Evolutionary conservation across 2,113 vertebrate genomes (phyloP).

Genomic region (Campylomormyrus numenius): DNA sequence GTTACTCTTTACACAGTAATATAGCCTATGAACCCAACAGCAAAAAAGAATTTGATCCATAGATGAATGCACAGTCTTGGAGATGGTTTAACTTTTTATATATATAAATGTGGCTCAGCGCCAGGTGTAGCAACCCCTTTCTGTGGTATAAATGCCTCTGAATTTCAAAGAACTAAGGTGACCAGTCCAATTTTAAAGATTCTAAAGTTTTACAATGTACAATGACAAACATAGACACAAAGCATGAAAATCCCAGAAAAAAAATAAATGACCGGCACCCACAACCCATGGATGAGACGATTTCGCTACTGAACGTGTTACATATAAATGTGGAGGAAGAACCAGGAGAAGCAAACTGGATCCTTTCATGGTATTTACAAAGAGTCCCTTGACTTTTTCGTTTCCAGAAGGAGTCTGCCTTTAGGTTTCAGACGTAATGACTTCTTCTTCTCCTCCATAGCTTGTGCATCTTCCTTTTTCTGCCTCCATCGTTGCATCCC

Average conservation of each 20-base stretch:
- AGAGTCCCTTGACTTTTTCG: constrained; percentile 30
- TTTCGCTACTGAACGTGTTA: background rate
- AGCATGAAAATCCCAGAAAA: background rate
- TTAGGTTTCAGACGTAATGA: constrained; percentile 69
- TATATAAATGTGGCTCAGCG: background rate
- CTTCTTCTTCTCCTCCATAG: constrained; percentile 46
- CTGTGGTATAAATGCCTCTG: background rate
- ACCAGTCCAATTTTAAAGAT: background rate
- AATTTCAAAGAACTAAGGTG: background rate
- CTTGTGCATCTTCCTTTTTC: constrained; percentile 43
- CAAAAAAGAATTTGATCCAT: background rate
- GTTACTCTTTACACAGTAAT: background rate
- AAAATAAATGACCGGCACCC: background rate
- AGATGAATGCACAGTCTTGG: background rate
- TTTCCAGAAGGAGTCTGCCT: constrained; percentile 54
- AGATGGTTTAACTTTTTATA: background rate
- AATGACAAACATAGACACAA: background rate
- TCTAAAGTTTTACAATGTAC: background rate
- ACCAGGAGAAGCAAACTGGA: background rate
- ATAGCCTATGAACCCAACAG: background rate
- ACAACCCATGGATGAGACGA: background rate
- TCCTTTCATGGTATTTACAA: background rate
- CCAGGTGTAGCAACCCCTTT: background rate
- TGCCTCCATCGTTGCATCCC: constrained; percentile 62
- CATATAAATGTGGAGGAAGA: background rate